phyloP scores from a whole-genome alignment of 2,113 vertebrate genomes.

The Pogona vitticeps region DNA sequence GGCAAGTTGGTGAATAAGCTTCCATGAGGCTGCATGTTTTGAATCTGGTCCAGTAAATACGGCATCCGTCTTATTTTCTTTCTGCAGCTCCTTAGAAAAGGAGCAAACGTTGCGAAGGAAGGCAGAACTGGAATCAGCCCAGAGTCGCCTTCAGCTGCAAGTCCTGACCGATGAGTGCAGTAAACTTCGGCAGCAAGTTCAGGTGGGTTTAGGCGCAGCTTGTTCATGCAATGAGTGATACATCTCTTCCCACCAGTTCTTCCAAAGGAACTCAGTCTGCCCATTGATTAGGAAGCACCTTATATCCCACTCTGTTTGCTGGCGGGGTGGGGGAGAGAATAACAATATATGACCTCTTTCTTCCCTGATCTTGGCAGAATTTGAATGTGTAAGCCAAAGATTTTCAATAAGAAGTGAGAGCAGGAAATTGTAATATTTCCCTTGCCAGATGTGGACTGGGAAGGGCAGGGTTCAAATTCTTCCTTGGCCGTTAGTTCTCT shows the following conservation, averaged over 20 bases:
- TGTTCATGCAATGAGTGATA: fast-evolving
- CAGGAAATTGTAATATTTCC: background rate
- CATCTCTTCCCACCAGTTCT: background rate
- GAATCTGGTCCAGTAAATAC: slow-evolving; percentile 1
- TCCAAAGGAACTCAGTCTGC: background rate
- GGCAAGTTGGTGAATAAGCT: background rate
- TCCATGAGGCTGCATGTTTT: background rate
- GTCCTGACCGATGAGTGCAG: slow-evolving; percentile 85
- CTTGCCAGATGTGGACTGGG: background rate
- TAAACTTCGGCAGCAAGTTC: slow-evolving; percentile 85
- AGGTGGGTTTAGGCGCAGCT: slow-evolving; percentile 73
- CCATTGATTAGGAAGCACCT: background rate
- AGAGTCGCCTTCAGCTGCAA: slow-evolving; percentile 91
- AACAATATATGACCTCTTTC: background rate
- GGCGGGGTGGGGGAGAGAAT: background rate
- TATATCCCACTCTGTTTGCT: background rate
- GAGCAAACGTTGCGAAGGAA: slow-evolving; percentile 86
- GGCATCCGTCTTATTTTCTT: background rate
- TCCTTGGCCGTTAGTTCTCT: too few species aligned
- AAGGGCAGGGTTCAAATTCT: background rate
- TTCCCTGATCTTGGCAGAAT: background rate
- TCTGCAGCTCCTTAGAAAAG: slow-evolving; percentile 82
- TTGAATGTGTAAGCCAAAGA: background rate
- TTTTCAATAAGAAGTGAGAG: background rate
- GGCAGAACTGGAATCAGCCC: slow-evolving; percentile 91